Conservation (phyloP, 2,797 vertebrate species). For the Falco rusticolus region DNA sequence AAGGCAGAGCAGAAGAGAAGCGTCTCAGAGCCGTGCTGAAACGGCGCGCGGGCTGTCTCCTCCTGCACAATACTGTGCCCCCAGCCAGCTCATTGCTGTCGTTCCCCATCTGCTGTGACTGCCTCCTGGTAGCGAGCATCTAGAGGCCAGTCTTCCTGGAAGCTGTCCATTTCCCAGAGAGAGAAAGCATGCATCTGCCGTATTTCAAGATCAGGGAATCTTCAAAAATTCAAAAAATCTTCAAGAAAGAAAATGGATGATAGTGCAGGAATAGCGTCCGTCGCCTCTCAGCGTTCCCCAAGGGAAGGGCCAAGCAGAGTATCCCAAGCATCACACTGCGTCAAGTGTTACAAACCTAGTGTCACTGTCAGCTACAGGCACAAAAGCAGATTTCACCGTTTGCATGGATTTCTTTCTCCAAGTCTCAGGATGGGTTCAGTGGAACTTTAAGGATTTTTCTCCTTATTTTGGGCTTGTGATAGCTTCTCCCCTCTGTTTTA, state of each 20-base stretch:
- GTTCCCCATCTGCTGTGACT: background rate
- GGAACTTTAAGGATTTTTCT: background rate
- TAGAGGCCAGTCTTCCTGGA: background rate
- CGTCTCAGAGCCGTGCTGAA: background rate
- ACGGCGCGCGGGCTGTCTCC: accelerated
- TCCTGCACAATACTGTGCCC: background rate
- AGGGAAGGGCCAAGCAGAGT: background rate
- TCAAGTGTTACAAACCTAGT: accelerated
- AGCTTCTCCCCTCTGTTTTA: background rate
- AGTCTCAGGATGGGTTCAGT: background rate
- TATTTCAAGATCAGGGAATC: background rate
- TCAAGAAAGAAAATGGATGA: background rate
- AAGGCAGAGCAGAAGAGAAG: background rate
- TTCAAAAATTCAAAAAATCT: too few species aligned
- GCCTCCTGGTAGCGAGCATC: background rate
- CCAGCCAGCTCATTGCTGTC: background rate
- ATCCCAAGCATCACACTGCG: accelerated
- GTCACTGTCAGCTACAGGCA: background rate
- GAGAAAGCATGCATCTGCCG: accelerated
- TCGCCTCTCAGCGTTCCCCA: accelerated
- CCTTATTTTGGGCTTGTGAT: background rate
- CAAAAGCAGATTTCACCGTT: background rate
- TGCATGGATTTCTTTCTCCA: background rate
- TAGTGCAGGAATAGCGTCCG: background rate
- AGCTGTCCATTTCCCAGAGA: background rate